These are phyloP conservation scores for Stictonetta naevosa DNA, from an alignment of 2,113 vertebrate species.

Conservation along the genomic window DNA sequence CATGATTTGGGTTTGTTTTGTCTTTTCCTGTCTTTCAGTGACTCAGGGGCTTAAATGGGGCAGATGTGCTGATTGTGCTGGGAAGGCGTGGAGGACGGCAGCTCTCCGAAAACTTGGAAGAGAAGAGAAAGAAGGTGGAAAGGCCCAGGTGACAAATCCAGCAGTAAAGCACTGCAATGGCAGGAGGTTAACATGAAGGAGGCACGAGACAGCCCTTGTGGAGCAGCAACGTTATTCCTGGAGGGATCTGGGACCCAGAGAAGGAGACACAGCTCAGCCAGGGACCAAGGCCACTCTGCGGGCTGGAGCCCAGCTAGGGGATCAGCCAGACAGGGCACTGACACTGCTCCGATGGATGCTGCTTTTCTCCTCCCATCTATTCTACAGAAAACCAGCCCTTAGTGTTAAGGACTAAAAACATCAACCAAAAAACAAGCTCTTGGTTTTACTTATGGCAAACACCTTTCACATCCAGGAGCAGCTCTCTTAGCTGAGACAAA, in stretches of 20 bases:
- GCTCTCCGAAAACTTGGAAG: neutral
- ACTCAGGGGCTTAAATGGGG: neutral
- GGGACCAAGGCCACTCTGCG: too few relatives aligned
- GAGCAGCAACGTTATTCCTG: neutral
- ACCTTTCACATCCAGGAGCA: neutral
- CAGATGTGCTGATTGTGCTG: fast-evolving
- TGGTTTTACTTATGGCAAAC: neutral
- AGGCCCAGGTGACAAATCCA: neutral
- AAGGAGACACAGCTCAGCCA: neutral
- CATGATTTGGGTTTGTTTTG: neutral
- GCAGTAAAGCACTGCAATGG: neutral
- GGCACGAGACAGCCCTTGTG: neutral
- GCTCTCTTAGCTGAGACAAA: neutral
- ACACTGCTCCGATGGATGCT: neutral
- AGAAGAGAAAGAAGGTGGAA: neutral
- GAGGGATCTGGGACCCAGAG: neutral
- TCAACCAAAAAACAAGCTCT: neutral
- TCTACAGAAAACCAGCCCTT: neutral
- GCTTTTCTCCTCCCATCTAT: neutral
- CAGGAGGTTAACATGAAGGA: neutral
- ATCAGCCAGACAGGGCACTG: neutral
- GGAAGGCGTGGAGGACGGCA: neutral
- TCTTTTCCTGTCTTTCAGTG: neutral
- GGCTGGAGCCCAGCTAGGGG: neutral
- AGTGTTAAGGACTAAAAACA: neutral